These are phyloP conservation scores for Gastrophysa polygoni DNA, from an alignment of 2,888 invertebrate genomes.

Conservation along the genomic window DNA sequence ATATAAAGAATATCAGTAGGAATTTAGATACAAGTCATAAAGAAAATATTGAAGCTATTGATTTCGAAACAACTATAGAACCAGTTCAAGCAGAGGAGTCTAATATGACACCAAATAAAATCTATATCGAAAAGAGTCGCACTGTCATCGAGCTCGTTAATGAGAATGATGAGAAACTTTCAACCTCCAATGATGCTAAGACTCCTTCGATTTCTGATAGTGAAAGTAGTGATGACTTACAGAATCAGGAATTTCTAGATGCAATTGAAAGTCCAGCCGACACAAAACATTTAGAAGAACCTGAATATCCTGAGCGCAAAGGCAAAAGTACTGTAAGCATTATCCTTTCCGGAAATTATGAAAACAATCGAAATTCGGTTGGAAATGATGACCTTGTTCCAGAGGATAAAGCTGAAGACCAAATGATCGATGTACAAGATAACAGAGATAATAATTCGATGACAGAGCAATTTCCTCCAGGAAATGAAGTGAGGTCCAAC, in stretches of 20 bases:
- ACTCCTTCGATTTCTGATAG: slow-evolving; percentile 36
- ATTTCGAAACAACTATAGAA: slow-evolving; percentile 18
- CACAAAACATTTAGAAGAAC: neutral
- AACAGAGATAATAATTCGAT: neutral
- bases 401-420: slow-evolving; percentile 9
- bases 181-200: slow-evolving; percentile 22
- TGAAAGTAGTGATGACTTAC: slow-evolving; percentile 43
- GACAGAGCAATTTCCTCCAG: neutral
- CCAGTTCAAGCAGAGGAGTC: slow-evolving; percentile 10
- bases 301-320: neutral
- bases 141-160: slow-evolving; percentile 55
- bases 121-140: slow-evolving; percentile 55
- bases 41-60: neutral
- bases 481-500: neutral
- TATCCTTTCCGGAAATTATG: slow-evolving; percentile 18
- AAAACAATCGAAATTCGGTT: slow-evolving; percentile 7
- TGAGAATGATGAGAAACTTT: slow-evolving; percentile 35
- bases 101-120: slow-evolving; percentile 37
- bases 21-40: slow-evolving; percentile 30
- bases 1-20: slow-evolving; percentile 42
- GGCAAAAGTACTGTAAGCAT: slow-evolving; percentile 30
- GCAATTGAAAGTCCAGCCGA: slow-evolving; percentile 37
- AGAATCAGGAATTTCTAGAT: slow-evolving; percentile 44
- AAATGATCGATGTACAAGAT: neutral
- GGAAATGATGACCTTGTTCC: slow-evolving; percentile 10